phyloP scores from a whole-genome alignment of 2,113 vertebrate genomes.

The Plecturocebus donacophilus region DNA sequence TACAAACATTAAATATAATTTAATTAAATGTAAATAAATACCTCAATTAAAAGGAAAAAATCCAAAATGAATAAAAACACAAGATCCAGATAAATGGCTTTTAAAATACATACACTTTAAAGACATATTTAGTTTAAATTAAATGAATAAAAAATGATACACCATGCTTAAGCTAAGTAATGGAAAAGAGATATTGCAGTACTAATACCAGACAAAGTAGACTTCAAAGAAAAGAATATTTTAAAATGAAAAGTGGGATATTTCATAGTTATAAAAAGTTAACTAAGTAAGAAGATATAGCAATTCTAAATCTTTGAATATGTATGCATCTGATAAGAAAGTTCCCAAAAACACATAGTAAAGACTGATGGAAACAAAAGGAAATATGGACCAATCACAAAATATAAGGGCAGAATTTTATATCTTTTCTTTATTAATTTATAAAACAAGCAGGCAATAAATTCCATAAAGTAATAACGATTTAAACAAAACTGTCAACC shows the following conservation, averaged over 20 bases:
- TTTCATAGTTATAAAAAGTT: neutral
- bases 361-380: neutral
- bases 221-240: neutral
- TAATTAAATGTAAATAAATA: neutral
- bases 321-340: neutral
- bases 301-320: neutral
- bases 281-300: neutral
- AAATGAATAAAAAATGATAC: neutral
- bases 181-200: neutral
- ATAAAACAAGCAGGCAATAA: neutral
- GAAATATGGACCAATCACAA: neutral
- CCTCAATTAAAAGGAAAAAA: neutral
- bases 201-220: neutral
- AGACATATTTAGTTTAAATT: neutral
- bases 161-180: neutral
- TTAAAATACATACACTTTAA: neutral
- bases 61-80: neutral
- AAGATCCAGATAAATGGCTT: neutral
- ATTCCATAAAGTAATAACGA: neutral
- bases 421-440: neutral
- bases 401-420: neutral
- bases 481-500: neutral
- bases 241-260: neutral
- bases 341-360: neutral
- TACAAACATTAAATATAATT: neutral